Base-by-base conservation (phyloP, 2,113 vertebrate genomes). In the Parotia lawesii region DNA sequence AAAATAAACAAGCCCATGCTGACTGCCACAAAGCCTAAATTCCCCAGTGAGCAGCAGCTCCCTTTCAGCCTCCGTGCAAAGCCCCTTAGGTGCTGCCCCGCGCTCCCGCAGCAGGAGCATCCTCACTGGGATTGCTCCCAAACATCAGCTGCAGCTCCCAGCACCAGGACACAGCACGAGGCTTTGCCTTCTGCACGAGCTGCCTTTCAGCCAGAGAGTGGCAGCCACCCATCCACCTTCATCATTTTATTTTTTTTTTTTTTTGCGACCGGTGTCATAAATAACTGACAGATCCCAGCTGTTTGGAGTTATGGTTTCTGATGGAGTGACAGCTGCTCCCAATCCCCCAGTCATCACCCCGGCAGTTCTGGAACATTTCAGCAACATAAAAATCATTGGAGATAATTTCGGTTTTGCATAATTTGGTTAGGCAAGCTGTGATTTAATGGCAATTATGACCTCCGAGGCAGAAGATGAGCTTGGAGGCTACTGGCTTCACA, bases 241-340 rank as follows among this genome's bases (percentile, higher is more conserved):
- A 60, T 40, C 24, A 29, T 44, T 42, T 60, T 44, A 8, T 81
- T 62, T 1, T 50, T 64, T 69, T 87, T 87, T 40, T 33, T 60
- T 51, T 74, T 48, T 57, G 81, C 42, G 3, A 95, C 70, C 20
- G 0, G 95, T 37, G 11, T 94, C 57, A 82, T 95, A 95, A 97
- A 96, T 96, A 97, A 96, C 95, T 98, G 97, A 97, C 97, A 97
- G 97, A 94, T 97, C 96, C 97, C 98, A 98, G 98, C 98, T 98
- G 98, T 97, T 97, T 94, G 96, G 97, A 98, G 97, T 98, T 96
- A 97, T 57, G 92, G 97, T 89, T 96, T 97, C 96, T 96, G 96
- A 97, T 97, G 95, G 97, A 98, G 97, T 95, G 97, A 97, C 98
- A 98, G 98, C 97, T 98, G 98, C 93, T 98, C 97, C 96, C 96